Conservation (phyloP, 2,113 vertebrate genomes). For the Otocyon megalotis region DNA sequence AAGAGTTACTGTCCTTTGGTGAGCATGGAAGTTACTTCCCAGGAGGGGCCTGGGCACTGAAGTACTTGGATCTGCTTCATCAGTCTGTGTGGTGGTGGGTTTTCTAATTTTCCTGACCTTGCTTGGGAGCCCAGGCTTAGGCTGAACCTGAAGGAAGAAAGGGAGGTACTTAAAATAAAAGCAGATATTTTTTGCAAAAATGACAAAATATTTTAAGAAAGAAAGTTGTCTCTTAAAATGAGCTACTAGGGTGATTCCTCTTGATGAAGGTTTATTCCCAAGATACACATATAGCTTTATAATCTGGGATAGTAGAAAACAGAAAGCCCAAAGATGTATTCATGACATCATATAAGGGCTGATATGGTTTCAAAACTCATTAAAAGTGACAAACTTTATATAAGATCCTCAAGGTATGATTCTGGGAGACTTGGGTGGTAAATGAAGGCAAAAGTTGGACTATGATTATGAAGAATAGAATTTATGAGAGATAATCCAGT, state of each 20-base stretch:
- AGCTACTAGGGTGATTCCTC: neutral
- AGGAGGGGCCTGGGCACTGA: constrained; percentile 1
- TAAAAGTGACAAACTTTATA: neutral
- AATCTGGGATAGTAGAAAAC: neutral
- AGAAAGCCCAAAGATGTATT: neutral
- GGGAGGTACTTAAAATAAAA: constrained; percentile 5
- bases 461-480: neutral
- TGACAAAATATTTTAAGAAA: neutral
- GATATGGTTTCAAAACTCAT: constrained; percentile 45
- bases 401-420: neutral
- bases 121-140: constrained; percentile 39
- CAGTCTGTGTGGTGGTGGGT: neutral
- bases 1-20: neutral
- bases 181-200: constrained; percentile 9
- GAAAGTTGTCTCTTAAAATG: neutral
- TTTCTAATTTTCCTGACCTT: constrained; percentile 65
- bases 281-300: neutral
- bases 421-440: neutral
- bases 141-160: constrained; percentile 24
- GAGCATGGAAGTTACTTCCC: constrained; percentile 21
- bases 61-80: constrained; percentile 47
- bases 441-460: neutral
- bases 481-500: neutral
- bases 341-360: neutral
- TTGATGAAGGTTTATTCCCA: neutral